Percentiles rank a stretch among this genome's conserved stretches.
Evolutionary conservation across 2,888 invertebrate species (phyloP).

Genomic region (Orthosia gracilis): DNA sequence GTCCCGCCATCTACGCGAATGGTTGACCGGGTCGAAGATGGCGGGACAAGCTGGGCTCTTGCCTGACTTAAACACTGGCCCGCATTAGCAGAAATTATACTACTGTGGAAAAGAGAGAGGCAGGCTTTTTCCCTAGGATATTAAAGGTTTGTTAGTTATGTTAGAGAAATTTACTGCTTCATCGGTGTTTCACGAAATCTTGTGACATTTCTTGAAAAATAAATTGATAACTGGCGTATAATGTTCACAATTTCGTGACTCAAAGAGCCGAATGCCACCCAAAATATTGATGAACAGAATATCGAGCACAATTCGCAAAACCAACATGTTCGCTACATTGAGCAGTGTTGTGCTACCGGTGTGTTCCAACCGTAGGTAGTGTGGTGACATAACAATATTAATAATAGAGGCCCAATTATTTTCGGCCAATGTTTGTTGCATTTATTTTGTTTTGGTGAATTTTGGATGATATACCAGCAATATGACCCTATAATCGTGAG

Average conservation of each 20-base stretch:
- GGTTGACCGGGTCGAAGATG: neutral
- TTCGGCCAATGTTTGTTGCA: slow-evolving; percentile 7
- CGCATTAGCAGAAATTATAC: neutral
- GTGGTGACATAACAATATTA: slow-evolving; percentile 29
- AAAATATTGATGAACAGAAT: slow-evolving; percentile 23
- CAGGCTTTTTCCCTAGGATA: too few relatives aligned
- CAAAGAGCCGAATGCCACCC: neutral
- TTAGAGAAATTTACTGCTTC: too few relatives aligned
- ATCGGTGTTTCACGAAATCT: neutral
- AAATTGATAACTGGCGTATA: neutral
- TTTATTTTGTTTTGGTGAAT: neutral
- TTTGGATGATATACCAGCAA: too few relatives aligned
- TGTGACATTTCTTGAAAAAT: neutral
- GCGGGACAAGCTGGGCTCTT: too few relatives aligned
- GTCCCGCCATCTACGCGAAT: too few relatives aligned
- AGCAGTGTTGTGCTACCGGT: slow-evolving; percentile 33
- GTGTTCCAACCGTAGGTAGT: slow-evolving; percentile 11
- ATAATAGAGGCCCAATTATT: slow-evolving; percentile 29
- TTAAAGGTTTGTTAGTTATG: too few relatives aligned
- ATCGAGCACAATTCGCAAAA: slow-evolving; percentile 32
- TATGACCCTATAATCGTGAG: too few relatives aligned
- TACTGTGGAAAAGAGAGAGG: neutral
- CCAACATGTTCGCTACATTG: slow-evolving; percentile 35
- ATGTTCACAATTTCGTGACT: neutral
- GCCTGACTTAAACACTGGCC: too few relatives aligned